Evolutionary conservation across 2,797 vertebrate genomes (phyloP), one percentile per base, ranked within the genome.

Genomic region (Cirrhinus molitorella): DNA sequence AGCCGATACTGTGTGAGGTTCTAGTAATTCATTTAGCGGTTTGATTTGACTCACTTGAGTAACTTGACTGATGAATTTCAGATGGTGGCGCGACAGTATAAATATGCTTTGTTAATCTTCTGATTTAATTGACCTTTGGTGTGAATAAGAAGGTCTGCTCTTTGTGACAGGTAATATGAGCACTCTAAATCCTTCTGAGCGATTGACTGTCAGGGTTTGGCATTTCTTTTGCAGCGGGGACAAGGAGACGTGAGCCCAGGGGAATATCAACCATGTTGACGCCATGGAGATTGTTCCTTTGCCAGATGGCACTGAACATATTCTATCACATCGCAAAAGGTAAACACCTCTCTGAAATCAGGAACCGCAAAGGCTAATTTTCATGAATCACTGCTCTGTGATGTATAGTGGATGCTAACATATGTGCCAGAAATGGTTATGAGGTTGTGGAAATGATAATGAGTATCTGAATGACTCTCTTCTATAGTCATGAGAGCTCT

Each of bases 291-390:
- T 80, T 92, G 87, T 89, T 94, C 65, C 78, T 94, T 5, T 93
- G 89, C 89, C 92, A 93, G 87, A 57, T 91, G 85, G 83, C 83
- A 25, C 86, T 94, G 40, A 90, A 88, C 78, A 61, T 91, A 3
- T 89, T 88, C 55, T 91, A 79, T 81, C 88, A 92, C 43, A 73
- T 90, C 0, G 87, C 88, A 23, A 88, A 91, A 91, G 93, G 94
- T 95, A 75, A 71, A 81, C 67, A 59, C 43, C 57, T 25, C 45
- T 65, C 45, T 63, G n/a, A 55, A 53, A 68, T 17, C 7, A 59
- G 10, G 21, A 65, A n/a, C 37, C 11, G 5, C 51, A 75, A 67
- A 40, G 71, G 23, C 12, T 31, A 61, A 66, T 75, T 43, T 28
- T 57, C n/a, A 65, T 14, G n/a, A 82, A 55, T 82, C 47, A 55